Conservation (phyloP, 1,140 invertebrate genomes). For the Drosophila takahashii region DNA sequence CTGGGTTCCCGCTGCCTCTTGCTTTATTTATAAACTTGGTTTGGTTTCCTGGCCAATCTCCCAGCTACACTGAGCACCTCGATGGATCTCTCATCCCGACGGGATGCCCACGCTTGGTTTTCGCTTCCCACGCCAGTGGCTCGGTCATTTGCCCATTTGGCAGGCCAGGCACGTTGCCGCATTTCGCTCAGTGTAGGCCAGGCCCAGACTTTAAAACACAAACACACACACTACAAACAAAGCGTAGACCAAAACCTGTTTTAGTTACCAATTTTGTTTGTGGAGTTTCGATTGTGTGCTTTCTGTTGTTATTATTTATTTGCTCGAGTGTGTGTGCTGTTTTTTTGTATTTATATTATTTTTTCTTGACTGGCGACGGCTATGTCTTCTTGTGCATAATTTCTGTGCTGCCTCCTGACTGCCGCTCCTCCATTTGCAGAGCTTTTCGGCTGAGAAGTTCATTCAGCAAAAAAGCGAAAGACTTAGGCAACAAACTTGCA, state of each 20-base stretch:
- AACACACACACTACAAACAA: conserved; percentile 25
- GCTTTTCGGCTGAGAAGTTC: conserved; percentile 71
- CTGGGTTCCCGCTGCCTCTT: conserved; percentile 18
- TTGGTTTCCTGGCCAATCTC: conserved; percentile 43
- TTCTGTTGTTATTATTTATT: conserved; percentile 48
- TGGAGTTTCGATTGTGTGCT: conserved; percentile 66
- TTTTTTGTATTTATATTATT: conserved; percentile 10
- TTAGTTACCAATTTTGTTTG: conserved; percentile 77
- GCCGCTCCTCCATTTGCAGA: conserved; percentile 4
- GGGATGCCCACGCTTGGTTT: conserved; percentile 48
- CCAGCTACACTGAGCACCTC: conserved; percentile 2
- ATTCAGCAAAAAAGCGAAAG: conserved; percentile 79
- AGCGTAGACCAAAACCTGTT: conserved; percentile 72
- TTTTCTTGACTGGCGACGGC: conserved; percentile 41
- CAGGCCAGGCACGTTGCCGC: conserved; percentile 61
- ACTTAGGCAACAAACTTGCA: conserved; percentile 78
- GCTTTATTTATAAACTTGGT: conserved; percentile 32
- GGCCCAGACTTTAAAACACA: conserved; percentile 29
- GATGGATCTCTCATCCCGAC: conserved; percentile 18
- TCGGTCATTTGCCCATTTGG: conserved; percentile 47
- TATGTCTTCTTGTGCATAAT: conserved; percentile 61
- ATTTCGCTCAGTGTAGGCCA: conserved; percentile 68
- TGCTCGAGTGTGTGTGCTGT: conserved; percentile 15
- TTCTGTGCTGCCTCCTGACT: conserved; percentile 56
- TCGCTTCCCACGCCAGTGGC: conserved; percentile 57